phyloP scores from a whole-genome alignment of 53 echinoderm and acorn worm species.

The Zoroaster sp. region DNA sequence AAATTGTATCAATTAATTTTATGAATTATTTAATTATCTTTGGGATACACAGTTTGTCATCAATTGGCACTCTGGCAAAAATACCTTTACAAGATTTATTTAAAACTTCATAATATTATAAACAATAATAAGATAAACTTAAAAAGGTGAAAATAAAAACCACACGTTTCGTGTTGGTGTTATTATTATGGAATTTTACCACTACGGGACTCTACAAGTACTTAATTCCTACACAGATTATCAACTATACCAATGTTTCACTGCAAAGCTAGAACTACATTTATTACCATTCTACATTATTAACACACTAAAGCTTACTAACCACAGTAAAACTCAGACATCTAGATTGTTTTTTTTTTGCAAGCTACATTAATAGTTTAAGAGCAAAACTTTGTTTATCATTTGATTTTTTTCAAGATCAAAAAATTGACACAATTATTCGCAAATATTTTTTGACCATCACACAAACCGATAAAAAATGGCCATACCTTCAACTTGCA shows the following conservation, averaged over 20 bases:
- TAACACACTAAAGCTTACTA: constrained; percentile 5
- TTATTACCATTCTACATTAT: background rate
- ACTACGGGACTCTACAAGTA: constrained; percentile 28
- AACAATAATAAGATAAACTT: constrained; percentile 55
- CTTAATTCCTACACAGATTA: constrained; percentile 39
- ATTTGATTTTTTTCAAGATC: background rate
- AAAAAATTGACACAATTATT: constrained; percentile 57
- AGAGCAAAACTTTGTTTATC: constrained; percentile 45
- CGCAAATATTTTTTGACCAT: constrained; percentile 47
- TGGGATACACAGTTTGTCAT: constrained; percentile 48
- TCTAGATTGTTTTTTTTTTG: constrained; percentile 18
- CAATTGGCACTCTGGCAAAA: constrained; percentile 55
- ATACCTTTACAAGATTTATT: constrained; percentile 56
- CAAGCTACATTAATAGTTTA: constrained; percentile 41
- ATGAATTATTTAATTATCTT: constrained; percentile 52
- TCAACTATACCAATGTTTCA: constrained; percentile 21
- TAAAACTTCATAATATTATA: constrained; percentile 52
- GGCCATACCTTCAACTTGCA: constrained; percentile 55
- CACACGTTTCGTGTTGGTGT: constrained; percentile 22
- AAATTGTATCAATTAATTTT: constrained; percentile 38
- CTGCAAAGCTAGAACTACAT: constrained; percentile 41
- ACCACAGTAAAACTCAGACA: constrained; percentile 25
- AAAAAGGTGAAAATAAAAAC: constrained; percentile 42
- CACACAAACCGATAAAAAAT: constrained; percentile 56
- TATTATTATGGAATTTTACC: background rate